Conservation (phyloP, 2,888 invertebrate genomes). For the Diogma glabrata region DNA sequence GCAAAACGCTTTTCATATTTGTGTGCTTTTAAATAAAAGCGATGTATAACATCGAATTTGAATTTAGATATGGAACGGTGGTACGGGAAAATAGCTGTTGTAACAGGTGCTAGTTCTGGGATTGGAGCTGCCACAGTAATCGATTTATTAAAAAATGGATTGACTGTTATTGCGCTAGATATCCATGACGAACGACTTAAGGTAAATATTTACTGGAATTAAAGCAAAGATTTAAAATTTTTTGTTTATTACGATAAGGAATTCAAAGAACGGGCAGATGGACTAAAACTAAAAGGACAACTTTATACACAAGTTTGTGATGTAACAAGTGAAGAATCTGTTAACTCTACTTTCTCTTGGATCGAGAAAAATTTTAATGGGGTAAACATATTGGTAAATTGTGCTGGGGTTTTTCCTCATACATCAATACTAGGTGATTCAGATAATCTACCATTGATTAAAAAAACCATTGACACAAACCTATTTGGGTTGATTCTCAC, state of each 20-base stretch:
- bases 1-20: too few species aligned
- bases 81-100: conserved; percentile 39
- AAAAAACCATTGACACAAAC: conserved; percentile 36
- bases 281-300: conserved; percentile 24
- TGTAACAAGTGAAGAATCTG: conserved; percentile 39
- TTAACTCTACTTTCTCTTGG: conserved; percentile 40
- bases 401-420: conserved; percentile 38
- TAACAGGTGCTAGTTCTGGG: conserved; percentile 48
- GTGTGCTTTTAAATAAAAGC: too few species aligned
- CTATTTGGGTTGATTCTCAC: conserved; percentile 36
- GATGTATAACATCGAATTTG: too few species aligned
- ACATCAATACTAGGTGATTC: conserved; percentile 22
- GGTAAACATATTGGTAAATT: conserved; percentile 45
- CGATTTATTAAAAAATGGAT: conserved; percentile 36
- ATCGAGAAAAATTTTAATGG: conserved; percentile 39
- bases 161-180: conserved; percentile 43
- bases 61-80: conserved; percentile 32
- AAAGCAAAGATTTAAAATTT: too few species aligned
- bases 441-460: conserved; percentile 22
- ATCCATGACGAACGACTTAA: conserved; percentile 36
- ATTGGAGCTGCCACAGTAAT: conserved; percentile 41
- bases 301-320: conserved; percentile 40
- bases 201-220: too few species aligned
- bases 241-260: neutral
- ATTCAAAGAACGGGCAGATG: conserved; percentile 18